phyloP scores from a whole-genome alignment of 2,888 invertebrate genomes.

The Camptogramma bilineatum region DNA sequence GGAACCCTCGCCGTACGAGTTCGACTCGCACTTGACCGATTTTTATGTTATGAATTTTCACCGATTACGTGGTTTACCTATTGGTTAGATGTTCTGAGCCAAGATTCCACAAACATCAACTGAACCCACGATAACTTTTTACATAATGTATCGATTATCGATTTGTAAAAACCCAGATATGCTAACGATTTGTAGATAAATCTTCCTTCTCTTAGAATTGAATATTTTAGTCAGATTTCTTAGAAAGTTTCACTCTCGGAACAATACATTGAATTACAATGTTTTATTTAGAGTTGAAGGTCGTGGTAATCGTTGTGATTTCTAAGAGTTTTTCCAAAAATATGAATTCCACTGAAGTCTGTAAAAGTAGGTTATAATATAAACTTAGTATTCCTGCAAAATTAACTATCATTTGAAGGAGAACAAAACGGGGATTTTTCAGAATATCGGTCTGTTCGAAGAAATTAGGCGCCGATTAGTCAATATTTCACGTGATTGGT shows the following conservation, averaged over 20 bases:
- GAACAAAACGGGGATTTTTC: not conserved
- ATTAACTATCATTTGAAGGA: not conserved
- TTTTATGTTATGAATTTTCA: too few species aligned
- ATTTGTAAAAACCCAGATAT: too few species aligned
- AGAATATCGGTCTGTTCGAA: not conserved
- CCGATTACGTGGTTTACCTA: too few species aligned
- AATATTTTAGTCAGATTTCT: conserved; percentile 16
- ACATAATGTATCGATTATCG: too few species aligned
- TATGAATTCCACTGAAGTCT: not conserved
- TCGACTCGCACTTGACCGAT: too few species aligned
- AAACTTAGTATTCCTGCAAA: not conserved
- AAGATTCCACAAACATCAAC: too few species aligned
- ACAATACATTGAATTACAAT: not conserved
- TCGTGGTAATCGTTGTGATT: not conserved
- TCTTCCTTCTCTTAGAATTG: conserved; percentile 12
- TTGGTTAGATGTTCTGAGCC: too few species aligned
- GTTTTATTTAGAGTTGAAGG: not conserved
- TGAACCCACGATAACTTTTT: too few species aligned
- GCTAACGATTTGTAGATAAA: too few species aligned
- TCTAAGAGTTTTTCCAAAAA: not conserved
- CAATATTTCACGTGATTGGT: not conserved
- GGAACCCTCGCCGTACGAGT: too few species aligned
- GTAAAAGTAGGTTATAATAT: not conserved
- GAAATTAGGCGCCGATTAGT: too few species aligned
- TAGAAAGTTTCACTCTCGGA: conserved; percentile 12